Evolutionary conservation across 1,140 invertebrate genomes (phyloP), one percentile per base, ranked within the genome.

Genomic region (Drosophila suzukii): DNA sequence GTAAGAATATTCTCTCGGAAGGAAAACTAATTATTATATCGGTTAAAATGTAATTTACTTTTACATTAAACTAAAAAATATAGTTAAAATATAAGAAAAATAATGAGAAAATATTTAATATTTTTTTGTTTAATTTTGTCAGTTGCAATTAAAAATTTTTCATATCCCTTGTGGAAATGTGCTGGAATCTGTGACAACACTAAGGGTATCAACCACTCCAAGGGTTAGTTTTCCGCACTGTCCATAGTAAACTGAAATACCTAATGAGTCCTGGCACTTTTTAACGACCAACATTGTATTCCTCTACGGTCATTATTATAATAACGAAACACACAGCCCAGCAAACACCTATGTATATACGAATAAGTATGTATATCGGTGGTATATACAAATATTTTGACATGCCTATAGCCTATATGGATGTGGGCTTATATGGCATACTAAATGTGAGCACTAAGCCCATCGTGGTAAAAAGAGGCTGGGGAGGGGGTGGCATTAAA

Each of bases 391-490:
- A 3, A 54, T 34, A 32, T 34, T 30, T 44, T 63, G 44, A 27
- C 78, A 73, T 49, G 55, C n/a, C 12, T 49, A 30, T 49, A 32
- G 43, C 43, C 10, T 51, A 61, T 68, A 57, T 56, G 17, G 32
- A 11, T 55, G 38, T 38, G 43, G 50, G 20, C 65, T 41, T 57
- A 70, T 70, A 49, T 70, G 65, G 67, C 66, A 70, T 58, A 71
- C 65, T 68, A 68, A 68, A 71, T 77, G 74, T 61, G 38, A 50
- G 61, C 70, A 75, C 67, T 78, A 79, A 74, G 75, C 75, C 78
- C 67, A 77, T 3, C 5, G 36, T 17, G 30, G 24, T 27, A 46
- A 24, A 44, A 39, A 20, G 27, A 44, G 39, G 39, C n/a, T 3
- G 53, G 27, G 43, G 15, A 6, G 17, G 11, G 8, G 58, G 60